Evolutionary conservation across 2,888 invertebrate species (phyloP).

Genomic region (Galeruca laticollis): DNA sequence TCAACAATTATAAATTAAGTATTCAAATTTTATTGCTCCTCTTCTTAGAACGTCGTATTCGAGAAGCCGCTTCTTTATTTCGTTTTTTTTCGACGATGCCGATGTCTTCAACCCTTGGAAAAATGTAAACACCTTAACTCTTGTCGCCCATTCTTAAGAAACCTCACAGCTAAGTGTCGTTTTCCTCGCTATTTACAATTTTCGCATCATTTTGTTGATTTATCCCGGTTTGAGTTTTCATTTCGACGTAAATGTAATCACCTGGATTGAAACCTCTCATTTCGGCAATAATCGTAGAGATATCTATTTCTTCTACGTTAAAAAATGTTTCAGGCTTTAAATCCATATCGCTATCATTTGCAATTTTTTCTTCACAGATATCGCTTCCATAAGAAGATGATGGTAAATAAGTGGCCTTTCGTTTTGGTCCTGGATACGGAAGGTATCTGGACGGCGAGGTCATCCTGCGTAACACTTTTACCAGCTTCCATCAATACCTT

Average conservation of each 20-base stretch:
- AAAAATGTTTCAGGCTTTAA: too few species aligned
- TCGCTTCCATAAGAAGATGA: slow-evolving; percentile 12
- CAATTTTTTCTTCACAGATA: slow-evolving; percentile 12
- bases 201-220: neutral
- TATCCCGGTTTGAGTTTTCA: slow-evolving; percentile 15
- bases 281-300: neutral
- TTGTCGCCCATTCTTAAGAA: slow-evolving; percentile 13
- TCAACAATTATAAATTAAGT: too few species aligned
- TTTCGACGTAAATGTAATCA: slow-evolving; percentile 17
- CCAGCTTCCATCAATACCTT: slow-evolving; percentile 20
- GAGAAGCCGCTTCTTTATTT: slow-evolving; percentile 14
- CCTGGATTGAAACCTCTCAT: slow-evolving; percentile 12
- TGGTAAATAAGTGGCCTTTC: slow-evolving; percentile 15
- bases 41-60: slow-evolving; percentile 9
- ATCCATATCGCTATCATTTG: too few species aligned
- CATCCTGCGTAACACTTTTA: slow-evolving; percentile 29
- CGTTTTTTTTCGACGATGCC: slow-evolving; percentile 13
- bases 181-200: neutral
- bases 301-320: too few species aligned
- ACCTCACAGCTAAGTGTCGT: slow-evolving; percentile 5
- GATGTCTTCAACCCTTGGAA: slow-evolving; percentile 15
- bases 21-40: too few species aligned
- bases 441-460: slow-evolving; percentile 24
- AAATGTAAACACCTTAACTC: slow-evolving; percentile 1
- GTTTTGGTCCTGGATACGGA: slow-evolving; percentile 21